Base-by-base conservation (phyloP, 2,797 vertebrate species). In the Bucorvus abyssinicus region DNA sequence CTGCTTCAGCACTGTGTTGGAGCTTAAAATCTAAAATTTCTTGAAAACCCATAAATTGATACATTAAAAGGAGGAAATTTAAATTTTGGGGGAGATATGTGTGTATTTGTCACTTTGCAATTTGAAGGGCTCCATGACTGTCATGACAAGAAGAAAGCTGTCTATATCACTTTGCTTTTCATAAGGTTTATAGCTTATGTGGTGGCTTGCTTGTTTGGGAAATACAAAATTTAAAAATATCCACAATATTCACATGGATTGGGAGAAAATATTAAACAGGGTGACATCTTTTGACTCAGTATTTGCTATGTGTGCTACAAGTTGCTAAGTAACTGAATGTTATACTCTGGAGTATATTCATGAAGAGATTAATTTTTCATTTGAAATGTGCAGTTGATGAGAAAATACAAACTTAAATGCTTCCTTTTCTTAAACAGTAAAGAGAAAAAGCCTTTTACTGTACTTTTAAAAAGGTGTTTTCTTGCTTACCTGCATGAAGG, bases 261-360 rank as follows among this genome's bases (percentile, higher is more conserved):
- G 64, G 36, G 18, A 79, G 45, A 71, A 95, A 85, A 91, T 89
- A 80, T 15, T 95, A 57, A 92, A 53, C 38, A 40, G 24, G 13
- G 29, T 94, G 45, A 44, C 50, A 36, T 74, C 8, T 78, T 40
- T 92, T 90, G 68, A 80, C 52, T 83, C 13, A 2, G 0, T 90
- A 45, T 74, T 79, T 92, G 87, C 27, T 82, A 1, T 77, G 29
- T 75, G 30, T 63, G 34, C 63, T 85, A 36, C 57, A 84, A 89
- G 91, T 94, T 96, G 89, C 94, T 90, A 90, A 93, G 90, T 96
- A 95, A 94, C 94, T 82, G 74, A 82, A 53, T 44, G 34, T 83
- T 94, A 9, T 59, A 67, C 42, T 78, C 23, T 27, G 50, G 71
- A 79, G 29, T 71, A 10, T 68, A 34, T 84, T 91, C 61, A 61